Base-by-base conservation (phyloP, 1,140 invertebrate genomes). In the Neocloeon triangulifer region DNA sequence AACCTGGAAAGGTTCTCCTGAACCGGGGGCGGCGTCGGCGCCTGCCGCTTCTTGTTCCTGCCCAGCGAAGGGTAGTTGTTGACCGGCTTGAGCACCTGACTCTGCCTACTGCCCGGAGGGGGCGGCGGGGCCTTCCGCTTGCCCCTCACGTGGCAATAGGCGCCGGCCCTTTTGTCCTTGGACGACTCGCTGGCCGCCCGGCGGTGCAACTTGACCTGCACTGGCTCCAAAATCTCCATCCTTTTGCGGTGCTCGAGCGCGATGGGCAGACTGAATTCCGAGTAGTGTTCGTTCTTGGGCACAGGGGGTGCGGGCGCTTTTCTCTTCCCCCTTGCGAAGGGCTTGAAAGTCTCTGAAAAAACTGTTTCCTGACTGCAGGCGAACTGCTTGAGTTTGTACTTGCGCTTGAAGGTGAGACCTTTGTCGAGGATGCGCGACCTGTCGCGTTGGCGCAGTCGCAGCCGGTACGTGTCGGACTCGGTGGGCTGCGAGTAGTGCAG, bases 41-140 rank as follows among this genome's bases (percentile, higher is more conserved):
- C 23, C 27, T 20, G 19, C 32, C 28, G n/a, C 14, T 19, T 1
- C 8, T 14, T 26, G 13, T 25, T 16, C 13, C 30, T 18, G 7
- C 32, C 34, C 26, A 27, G 23, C 5, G 32, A 17, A 19, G 19
- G 15, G 12, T 9, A 18, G n/a, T n/a, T n/a, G n/a, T n/a, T n/a
- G n/a, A n/a, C n/a, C n/a, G n/a, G n/a, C n/a, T n/a, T n/a, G n/a
- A n/a, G n/a, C n/a, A n/a, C n/a, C n/a, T n/a, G n/a, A n/a, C n/a
- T n/a, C n/a, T n/a, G n/a, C n/a, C n/a, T n/a, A n/a, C n/a, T 33
- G n/a, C n/a, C n/a, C n/a, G n/a, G n/a, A 2, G 74, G 75, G 8
- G 75, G 73, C 38, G 60, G 60, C 1, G 73, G 73, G 2, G 74
- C 74, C 43, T 61, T 63, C 21, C 74, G 52, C 43, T 79, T 79